A percentile compares a stretch with the other conserved stretches of the same genome.
These are phyloP conservation scores for Lepidurus arcticus DNA, from an alignment of 1,140 invertebrate species.

Conservation along the genomic window DNA sequence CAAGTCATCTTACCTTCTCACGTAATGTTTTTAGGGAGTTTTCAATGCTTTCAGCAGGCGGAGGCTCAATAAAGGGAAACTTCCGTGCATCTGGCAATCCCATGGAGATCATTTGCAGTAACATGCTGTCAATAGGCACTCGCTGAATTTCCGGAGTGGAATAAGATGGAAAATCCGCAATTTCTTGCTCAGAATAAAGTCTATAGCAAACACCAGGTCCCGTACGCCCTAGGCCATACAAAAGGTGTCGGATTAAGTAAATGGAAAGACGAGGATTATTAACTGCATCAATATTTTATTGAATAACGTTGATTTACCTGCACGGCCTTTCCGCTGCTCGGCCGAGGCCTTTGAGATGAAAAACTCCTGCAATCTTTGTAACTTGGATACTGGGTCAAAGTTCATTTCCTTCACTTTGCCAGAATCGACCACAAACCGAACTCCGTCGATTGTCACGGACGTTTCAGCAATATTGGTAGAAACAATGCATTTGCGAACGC, in stretches of 20 bases:
- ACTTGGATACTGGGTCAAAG: conserved; percentile 81
- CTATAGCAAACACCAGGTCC: conserved; percentile 71
- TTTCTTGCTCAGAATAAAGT: conserved; percentile 83
- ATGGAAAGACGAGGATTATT: neutral
- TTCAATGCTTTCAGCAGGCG: conserved; percentile 69
- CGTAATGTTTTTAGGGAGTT: conserved; percentile 78
- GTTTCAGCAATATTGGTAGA: conserved; percentile 99
- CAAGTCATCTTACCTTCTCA: conserved; percentile 63
- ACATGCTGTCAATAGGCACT: conserved; percentile 83
- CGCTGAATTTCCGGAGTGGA: conserved; percentile 85
- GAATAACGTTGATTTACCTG: conserved; percentile 52
- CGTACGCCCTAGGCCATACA: conserved; percentile 43
- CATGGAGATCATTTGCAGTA: conserved; percentile 92
- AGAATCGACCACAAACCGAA: conserved; percentile 95
- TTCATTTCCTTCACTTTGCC: conserved; percentile 97
- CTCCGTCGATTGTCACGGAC: conserved; percentile 96
- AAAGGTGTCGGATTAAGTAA: conserved; percentile 27
- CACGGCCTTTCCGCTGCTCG: conserved; percentile 92
- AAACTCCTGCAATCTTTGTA: conserved; percentile 84
- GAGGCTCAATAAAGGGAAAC: conserved; percentile 94
- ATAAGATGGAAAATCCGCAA: conserved; percentile 67
- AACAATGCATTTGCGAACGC: conserved; percentile 92
- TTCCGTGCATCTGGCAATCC: conserved; percentile 82
- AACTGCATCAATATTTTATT: neutral
- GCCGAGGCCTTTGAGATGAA: conserved; percentile 96